These are phyloP conservation scores for Crotalus tigris DNA, from an alignment of 2,113 vertebrate genomes.

Conservation along the genomic window DNA sequence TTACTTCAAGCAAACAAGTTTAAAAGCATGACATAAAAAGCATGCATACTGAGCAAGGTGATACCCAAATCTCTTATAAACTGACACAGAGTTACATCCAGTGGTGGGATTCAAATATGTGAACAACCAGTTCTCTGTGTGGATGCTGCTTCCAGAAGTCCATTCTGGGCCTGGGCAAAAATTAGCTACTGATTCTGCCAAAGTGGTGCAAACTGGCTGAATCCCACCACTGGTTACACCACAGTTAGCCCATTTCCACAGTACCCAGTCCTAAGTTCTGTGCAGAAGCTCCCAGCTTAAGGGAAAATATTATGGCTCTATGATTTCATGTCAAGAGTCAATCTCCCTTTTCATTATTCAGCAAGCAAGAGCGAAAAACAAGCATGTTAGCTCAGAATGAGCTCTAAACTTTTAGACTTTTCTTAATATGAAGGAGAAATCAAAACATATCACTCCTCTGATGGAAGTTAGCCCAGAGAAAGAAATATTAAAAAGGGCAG, in stretches of 20 bases:
- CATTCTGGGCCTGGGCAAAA: no score
- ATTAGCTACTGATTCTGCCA: no score
- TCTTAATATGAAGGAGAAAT: neutral
- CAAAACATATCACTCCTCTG: neutral
- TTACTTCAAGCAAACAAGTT: neutral
- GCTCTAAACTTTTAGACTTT: neutral
- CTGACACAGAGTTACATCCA: neutral
- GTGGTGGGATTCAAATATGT: no score
- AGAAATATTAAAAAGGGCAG: no score
- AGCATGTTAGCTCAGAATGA: neutral
- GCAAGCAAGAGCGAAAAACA: neutral
- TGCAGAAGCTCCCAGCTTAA: neutral
- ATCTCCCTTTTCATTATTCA: neutral
- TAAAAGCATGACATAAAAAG: neutral
- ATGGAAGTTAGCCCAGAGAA: no score
- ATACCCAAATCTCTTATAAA: neutral
- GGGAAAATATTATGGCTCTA: neutral
- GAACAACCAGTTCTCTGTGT: no score
- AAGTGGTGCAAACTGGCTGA: no score
- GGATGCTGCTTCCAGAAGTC: no score
- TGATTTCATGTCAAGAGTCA: neutral
- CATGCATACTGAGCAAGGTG: neutral
- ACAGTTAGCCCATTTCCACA: neutral
- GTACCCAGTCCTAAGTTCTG: neutral
- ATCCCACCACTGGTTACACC: neutral